Base-by-base conservation (phyloP, 2,888 invertebrate species). In the Masnerella sp. region DNA sequence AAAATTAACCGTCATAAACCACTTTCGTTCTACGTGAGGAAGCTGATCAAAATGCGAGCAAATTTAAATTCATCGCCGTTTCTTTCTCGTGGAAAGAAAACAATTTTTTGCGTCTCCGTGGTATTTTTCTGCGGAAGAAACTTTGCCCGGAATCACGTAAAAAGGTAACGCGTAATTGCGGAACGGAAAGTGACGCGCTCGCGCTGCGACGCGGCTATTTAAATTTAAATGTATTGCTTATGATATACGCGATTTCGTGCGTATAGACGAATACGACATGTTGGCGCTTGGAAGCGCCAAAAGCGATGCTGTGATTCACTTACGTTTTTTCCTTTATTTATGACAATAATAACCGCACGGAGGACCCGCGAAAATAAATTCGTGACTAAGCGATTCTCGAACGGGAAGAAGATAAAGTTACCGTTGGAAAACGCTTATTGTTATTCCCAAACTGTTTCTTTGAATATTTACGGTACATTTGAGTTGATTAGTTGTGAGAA, bases 301-400 rank as follows among this genome's bases (percentile, higher is more conserved):
- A 49, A 47, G 25, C 15, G 7, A 36, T 8, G 12, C 1, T 4
- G 15, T 51, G 47, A 47, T 38, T 59, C 45, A 36, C 17, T 36
- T 32, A 15, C 15, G 5, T 25, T 42, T 59, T n/a, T 47, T 51
- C 42, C 30, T 51, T 49, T 51, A 51, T 62, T 49, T 61, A 40
- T 49, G 61, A 61, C 32, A 47, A 47, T 59, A 36, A 28, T 59
- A 59, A 59, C 36, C 28, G 22, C 5, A 56, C 18, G 18, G 34
- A 12, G 9, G 20, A 14, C 15, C 43, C 22, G 8, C 47, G 12
- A 47, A 47, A 47, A 59, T 47, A 59, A 18, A 38, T 38, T 12
- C 28, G 9, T 36, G 34, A 58, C 17, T 45, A 36, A 59, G 38
- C n/a, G 38, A 34, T 34, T 11, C 25, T 34, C 25, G 20, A 45